phyloP scores from a whole-genome alignment of 2,888 invertebrate genomes.

The Lycia hirtaria region DNA sequence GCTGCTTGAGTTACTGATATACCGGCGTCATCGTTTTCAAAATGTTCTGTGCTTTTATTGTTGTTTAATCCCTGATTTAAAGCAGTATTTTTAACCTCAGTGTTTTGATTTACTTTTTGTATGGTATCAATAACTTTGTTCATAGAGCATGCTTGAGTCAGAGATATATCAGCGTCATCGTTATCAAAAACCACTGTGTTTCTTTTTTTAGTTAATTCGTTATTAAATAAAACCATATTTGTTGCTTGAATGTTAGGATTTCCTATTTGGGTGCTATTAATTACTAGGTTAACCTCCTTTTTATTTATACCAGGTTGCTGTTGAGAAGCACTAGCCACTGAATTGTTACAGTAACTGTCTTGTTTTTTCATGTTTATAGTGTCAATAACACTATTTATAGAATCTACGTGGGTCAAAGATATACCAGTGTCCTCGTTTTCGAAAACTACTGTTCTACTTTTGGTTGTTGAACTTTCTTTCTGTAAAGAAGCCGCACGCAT shows the following conservation, averaged over 20 bases:
- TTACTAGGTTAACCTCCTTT: neutral
- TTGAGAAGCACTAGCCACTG: neutral
- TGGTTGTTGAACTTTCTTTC: neutral
- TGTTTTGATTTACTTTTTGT: conserved; percentile 10
- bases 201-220: conserved; percentile 21
- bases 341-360: neutral
- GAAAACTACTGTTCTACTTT: conserved; percentile 30
- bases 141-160: conserved; percentile 40
- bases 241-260: neutral
- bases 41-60: neutral
- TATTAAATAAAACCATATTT: too few species aligned
- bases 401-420: conserved; percentile 23
- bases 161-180: conserved; percentile 41
- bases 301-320: neutral
- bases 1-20: conserved; percentile 49
- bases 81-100: too few species aligned
- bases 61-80: neutral
- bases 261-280: neutral
- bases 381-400: conserved; percentile 3
- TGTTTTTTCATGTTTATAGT: neutral
- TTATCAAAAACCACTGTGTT: conserved; percentile 41
- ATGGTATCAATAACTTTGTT: neutral
- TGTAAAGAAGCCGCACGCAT: neutral
- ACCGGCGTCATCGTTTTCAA: conserved; percentile 26
- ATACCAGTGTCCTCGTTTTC: conserved; percentile 27